These are phyloP conservation scores for Paramuricea clavata DNA, from an alignment of 92 coral and sea anemone species.

Conservation along the genomic window DNA sequence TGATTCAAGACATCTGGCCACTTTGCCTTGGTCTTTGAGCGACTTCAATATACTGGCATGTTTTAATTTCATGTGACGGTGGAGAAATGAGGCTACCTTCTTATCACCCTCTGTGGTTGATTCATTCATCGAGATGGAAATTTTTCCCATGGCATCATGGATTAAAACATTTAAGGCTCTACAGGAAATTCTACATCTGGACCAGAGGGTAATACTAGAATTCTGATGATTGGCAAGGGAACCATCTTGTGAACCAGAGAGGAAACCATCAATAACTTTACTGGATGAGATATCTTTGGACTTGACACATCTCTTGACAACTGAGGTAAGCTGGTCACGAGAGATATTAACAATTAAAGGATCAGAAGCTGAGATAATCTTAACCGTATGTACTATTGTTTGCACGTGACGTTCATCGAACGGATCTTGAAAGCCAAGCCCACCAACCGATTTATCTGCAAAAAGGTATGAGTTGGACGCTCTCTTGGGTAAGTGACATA, in stretches of 20 bases:
- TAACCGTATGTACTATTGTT: too few relatives aligned
- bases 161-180: neutral
- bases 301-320: constrained; percentile 22
- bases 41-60: constrained; percentile 5
- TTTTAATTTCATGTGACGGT: neutral
- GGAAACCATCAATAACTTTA: constrained; percentile 18
- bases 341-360: constrained; percentile 4
- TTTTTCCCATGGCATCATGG: neutral
- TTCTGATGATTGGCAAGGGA: neutral
- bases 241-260: constrained; percentile 25
- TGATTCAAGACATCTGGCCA: constrained; percentile 20
- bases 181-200: constrained; percentile 14
- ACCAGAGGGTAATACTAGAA: too few relatives aligned
- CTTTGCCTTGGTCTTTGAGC: constrained; percentile 39
- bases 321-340: constrained; percentile 1
- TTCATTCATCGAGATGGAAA: neutral
- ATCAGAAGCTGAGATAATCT: constrained; percentile 35
- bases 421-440: constrained; percentile 29
- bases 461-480: constrained; percentile 16
- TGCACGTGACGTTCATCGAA: constrained; percentile 31
- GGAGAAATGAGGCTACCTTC: too few relatives aligned
- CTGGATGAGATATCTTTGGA: too few relatives aligned
- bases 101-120: too few relatives aligned
- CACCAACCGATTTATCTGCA: constrained; percentile 33
- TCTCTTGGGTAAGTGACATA: constrained; percentile 36